Percentiles rank a stretch among this genome's conserved stretches.
phyloP scores from a whole-genome alignment of 53 echinoderm and acorn worm species.

The Hippasteria phrygiana region DNA sequence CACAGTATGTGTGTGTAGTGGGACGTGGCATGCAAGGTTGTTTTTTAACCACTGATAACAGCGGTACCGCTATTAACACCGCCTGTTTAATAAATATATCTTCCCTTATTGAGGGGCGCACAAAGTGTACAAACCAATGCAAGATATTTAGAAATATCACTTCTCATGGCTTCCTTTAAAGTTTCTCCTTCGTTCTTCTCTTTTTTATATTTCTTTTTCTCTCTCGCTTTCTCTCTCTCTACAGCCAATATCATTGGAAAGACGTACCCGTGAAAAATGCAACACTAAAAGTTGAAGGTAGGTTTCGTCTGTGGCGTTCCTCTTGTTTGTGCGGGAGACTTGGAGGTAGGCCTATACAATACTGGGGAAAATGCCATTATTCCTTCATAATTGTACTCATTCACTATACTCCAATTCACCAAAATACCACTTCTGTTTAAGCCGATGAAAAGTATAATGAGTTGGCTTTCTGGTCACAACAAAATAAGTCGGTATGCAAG shows the following conservation, averaged over 20 bases:
- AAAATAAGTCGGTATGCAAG: too few species aligned
- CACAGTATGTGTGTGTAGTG: too few species aligned
- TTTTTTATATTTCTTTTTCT: neutral
- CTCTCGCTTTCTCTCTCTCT: neutral
- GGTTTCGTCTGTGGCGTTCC: neutral
- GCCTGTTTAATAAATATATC: too few species aligned
- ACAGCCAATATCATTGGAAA: neutral
- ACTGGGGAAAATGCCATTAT: too few species aligned
- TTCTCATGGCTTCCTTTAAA: neutral
- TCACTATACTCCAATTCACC: too few species aligned
- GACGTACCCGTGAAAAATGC: neutral
- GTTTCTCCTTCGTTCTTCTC: neutral
- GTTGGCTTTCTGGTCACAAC: too few species aligned
- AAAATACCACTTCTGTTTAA: too few species aligned
- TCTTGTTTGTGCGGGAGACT: neutral
- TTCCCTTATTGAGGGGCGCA: neutral
- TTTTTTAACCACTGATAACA: too few species aligned
- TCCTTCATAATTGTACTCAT: too few species aligned
- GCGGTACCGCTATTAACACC: too few species aligned
- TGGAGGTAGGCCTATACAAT: neutral
- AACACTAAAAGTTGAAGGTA: neutral
- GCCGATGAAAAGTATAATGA: too few species aligned
- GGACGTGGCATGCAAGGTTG: too few species aligned
- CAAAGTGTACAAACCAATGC: neutral
- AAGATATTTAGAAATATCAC: neutral